Evolutionary conservation across 1,140 invertebrate genomes (phyloP).

Genomic region (Cydia amplana): DNA sequence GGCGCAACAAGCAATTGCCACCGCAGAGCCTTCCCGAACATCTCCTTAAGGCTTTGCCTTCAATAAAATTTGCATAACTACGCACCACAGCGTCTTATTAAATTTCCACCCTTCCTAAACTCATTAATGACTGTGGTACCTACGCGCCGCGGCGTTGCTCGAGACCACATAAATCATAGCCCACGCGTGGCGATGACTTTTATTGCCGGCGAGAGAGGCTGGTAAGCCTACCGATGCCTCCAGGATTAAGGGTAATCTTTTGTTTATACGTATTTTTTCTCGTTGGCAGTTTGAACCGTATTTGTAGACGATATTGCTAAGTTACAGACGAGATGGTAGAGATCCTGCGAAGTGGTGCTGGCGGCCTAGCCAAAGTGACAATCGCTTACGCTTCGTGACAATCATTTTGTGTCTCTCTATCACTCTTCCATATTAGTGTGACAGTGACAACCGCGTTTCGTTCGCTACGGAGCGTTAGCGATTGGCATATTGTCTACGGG

Average conservation of each 20-base stretch:
- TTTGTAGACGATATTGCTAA: constrained; percentile 20
- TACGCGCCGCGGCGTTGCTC: constrained; percentile 52
- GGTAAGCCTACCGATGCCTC: constrained; percentile 15
- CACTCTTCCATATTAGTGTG: too few species aligned
- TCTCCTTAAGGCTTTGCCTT: constrained; percentile 65
- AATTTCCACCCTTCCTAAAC: constrained; percentile 75
- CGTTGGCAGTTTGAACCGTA: constrained; percentile 1
- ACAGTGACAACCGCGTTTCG: too few species aligned
- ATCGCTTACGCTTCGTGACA: too few species aligned
- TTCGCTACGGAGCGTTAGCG: too few species aligned
- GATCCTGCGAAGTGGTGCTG: background rate
- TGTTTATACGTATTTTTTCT: constrained; percentile 30
- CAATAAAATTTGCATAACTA: constrained; percentile 79
- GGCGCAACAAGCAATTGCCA: background rate
- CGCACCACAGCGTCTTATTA: constrained; percentile 74
- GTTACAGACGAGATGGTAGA: background rate
- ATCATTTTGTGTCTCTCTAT: too few species aligned
- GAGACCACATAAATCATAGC: constrained; percentile 27
- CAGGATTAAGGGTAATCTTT: constrained; percentile 31
- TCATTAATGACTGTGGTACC: constrained; percentile 76
- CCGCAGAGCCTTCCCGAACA: constrained; percentile 41
- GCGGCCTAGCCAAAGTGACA: too few species aligned
- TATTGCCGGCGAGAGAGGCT: constrained; percentile 26
- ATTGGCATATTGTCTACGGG: too few species aligned
- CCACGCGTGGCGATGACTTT: constrained; percentile 27